A percentile compares a stretch with the other conserved stretches of the same genome.
These are phyloP conservation scores for Deilephila porcellus DNA, from an alignment of 2,888 invertebrate genomes.

Conservation along the genomic window DNA sequence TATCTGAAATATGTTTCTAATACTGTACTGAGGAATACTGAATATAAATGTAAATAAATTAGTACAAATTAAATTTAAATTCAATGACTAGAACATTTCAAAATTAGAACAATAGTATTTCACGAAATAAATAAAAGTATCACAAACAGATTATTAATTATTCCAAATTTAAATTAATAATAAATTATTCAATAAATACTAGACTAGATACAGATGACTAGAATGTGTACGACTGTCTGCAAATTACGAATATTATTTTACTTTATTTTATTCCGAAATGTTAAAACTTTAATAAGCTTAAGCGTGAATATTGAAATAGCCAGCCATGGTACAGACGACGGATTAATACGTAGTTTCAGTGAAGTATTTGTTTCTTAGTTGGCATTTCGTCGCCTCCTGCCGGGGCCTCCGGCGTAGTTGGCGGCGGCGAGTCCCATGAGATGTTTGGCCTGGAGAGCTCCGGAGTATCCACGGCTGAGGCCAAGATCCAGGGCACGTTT, in stretches of 20 bases:
- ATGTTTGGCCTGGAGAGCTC: conserved; percentile 95
- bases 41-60: not conserved
- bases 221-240: conserved; percentile 3
- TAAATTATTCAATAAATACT: not conserved
- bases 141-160: not conserved
- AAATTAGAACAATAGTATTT: not conserved
- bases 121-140: not conserved
- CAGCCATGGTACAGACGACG: conserved; percentile 24
- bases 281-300: conserved; percentile 21
- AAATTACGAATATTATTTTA: not conserved
- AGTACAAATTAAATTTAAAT: not conserved
- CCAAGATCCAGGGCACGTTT: conserved; percentile 96
- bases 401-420: conserved; percentile 95
- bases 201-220: conserved; percentile 19
- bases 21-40: conserved; percentile 21
- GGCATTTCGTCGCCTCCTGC: conserved; percentile 91
- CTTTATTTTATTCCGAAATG: not conserved
- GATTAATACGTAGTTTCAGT: conserved; percentile 14
- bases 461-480: conserved; percentile 94
- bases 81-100: not conserved
- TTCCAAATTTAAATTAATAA: not conserved
- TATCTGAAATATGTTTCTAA: conserved; percentile 20
- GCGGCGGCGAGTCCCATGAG: conserved; percentile 95
- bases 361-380: conserved; percentile 51
- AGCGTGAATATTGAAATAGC: conserved; percentile 23